phyloP scores from a whole-genome alignment of 2,888 invertebrate species.

The Cheilosia pagana region DNA sequence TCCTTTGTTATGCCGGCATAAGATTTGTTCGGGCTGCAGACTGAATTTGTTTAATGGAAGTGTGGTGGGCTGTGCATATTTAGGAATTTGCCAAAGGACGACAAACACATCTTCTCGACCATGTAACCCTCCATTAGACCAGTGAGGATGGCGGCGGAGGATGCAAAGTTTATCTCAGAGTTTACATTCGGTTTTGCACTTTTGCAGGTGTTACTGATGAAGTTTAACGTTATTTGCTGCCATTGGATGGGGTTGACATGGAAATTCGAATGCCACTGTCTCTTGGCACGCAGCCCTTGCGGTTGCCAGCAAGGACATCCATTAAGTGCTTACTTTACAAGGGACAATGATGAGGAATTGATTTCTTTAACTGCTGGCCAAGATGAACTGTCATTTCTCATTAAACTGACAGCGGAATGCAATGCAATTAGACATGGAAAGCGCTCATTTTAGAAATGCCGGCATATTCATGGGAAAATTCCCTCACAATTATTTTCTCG shows the following conservation, averaged over 20 bases:
- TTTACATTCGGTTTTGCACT: constrained; percentile 72
- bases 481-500: constrained; percentile 52
- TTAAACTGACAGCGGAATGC: constrained; percentile 59
- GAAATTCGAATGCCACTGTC: constrained; percentile 63
- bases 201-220: constrained; percentile 74
- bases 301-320: background rate
- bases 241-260: constrained; percentile 35
- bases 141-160: constrained; percentile 29
- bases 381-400: constrained; percentile 58
- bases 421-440: constrained; percentile 60
- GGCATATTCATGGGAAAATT: constrained; percentile 42
- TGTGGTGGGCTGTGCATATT: constrained; percentile 61
- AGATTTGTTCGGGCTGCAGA: constrained; percentile 59
- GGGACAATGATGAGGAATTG: constrained; percentile 63
- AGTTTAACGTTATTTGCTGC: constrained; percentile 60
- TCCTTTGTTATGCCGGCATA: constrained; percentile 69
- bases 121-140: constrained; percentile 47
- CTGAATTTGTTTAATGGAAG: constrained; percentile 70
- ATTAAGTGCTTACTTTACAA: constrained; percentile 61
- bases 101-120: constrained; percentile 55
- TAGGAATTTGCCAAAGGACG: constrained; percentile 50
- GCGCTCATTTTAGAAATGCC: constrained; percentile 49
- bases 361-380: constrained; percentile 38
- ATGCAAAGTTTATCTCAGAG: constrained; percentile 69
- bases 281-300: constrained; percentile 34